Conservation (phyloP, 2,797 vertebrate species). For the Oreochromis mossambicus region DNA sequence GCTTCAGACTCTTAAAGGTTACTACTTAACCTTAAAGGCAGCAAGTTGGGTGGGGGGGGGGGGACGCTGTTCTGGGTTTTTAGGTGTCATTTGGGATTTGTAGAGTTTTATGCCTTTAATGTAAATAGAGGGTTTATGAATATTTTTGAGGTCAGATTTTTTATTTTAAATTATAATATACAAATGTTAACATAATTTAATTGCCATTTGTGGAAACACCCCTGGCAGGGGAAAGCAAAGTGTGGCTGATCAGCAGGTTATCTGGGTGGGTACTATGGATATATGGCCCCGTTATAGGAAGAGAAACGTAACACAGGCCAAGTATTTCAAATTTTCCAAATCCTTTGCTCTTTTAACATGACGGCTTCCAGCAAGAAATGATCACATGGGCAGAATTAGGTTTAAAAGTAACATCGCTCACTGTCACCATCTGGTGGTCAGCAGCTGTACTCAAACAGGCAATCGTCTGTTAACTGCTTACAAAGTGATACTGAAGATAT, state of each 20-base stretch:
- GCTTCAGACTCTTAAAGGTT: not conserved
- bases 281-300: not conserved
- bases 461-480: not conserved
- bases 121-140: not conserved
- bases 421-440: slow-evolving; percentile 37
- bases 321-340: not conserved
- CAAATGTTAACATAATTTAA: not conserved
- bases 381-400: not conserved
- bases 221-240: not conserved
- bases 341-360: not conserved
- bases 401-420: not conserved
- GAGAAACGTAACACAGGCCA: accelerated
- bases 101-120: not conserved
- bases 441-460: not conserved
- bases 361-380: not conserved
- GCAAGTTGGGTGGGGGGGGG: not conserved
- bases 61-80: not conserved
- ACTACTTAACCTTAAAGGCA: not conserved
- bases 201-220: not conserved
- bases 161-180: not conserved
- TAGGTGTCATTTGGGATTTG: not conserved
- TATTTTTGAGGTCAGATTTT: not conserved
- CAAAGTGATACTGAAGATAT: not conserved
- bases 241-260: not conserved
- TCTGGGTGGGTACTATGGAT: not conserved